phyloP scores from a whole-genome alignment of 2,888 invertebrate genomes.

The Platycheirus rosarum region DNA sequence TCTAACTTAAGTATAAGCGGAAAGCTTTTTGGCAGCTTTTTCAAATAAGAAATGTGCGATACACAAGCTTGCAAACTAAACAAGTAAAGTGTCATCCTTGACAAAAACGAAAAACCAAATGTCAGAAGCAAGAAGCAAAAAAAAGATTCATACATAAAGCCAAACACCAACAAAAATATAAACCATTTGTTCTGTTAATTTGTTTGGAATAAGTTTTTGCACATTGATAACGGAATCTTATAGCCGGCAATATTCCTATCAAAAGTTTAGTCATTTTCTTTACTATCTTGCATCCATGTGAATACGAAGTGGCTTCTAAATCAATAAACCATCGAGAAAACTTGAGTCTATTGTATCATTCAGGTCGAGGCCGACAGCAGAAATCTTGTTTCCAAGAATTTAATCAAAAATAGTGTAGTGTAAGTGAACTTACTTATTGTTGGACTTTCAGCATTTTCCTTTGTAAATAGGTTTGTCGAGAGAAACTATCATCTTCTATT shows the following conservation, averaged over 20 bases:
- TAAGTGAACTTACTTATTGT: not conserved
- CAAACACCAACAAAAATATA: too few relatives aligned
- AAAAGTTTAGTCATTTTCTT: too few relatives aligned
- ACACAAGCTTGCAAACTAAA: too few relatives aligned
- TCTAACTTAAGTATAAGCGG: not conserved
- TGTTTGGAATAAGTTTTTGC: too few relatives aligned
- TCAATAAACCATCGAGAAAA: slow-evolving; percentile 59
- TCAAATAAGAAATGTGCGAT: too few relatives aligned
- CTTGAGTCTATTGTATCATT: slow-evolving; percentile 45
- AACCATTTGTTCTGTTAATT: too few relatives aligned
- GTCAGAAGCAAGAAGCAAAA: slow-evolving; percentile 4
- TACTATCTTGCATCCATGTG: too few relatives aligned
- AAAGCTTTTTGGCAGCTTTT: slow-evolving; percentile 10
- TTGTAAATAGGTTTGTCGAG: not conserved
- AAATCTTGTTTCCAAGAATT: slow-evolving; percentile 14
- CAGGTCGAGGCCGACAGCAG: slow-evolving; percentile 48
- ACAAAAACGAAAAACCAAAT: not conserved
- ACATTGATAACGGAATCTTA: too few relatives aligned
- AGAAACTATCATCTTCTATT: slow-evolving; percentile 2
- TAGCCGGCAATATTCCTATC: too few relatives aligned
- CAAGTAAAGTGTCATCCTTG: slow-evolving; percentile 12
- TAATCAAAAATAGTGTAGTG: too few relatives aligned
- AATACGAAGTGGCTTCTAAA: slow-evolving; percentile 1
- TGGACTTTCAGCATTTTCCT: slow-evolving; percentile 25
- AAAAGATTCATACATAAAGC: too few relatives aligned